A percentile compares a stretch with the other conserved stretches of the same genome.
phyloP scores from a whole-genome alignment of 30 jellyfish, hydroid and myxozoan species.

The Aurelia aurita complex sp. Pacific region DNA sequence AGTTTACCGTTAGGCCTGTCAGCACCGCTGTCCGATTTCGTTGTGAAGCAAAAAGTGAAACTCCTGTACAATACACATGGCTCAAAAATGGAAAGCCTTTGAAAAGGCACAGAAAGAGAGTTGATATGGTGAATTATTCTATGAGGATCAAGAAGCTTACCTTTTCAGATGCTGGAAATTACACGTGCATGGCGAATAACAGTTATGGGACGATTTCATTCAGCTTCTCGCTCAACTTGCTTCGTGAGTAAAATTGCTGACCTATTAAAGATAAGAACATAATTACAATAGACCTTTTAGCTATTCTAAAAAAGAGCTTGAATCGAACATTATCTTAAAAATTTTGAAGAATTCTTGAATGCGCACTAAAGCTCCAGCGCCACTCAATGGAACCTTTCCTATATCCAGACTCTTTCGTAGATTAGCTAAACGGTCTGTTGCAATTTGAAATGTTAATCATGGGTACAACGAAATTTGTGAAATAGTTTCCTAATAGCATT shows the following conservation, averaged over 20 bases:
- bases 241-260: slow-evolving; percentile 21
- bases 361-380: too few species aligned
- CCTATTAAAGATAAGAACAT: background rate
- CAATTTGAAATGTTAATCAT: too few species aligned
- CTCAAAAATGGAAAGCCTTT: slow-evolving; percentile 76
- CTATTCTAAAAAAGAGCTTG: too few species aligned
- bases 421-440: background rate
- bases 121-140: slow-evolving; percentile 9
- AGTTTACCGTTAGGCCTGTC: slow-evolving; percentile 57
- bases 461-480: too few species aligned
- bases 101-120: slow-evolving; percentile 14
- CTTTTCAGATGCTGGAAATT: slow-evolving; percentile 71
- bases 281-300: background rate
- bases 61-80: slow-evolving; percentile 76
- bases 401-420: too few species aligned
- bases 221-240: slow-evolving; percentile 72
- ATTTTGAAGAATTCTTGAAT: too few species aligned
- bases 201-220: slow-evolving; percentile 68
- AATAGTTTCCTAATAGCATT: too few species aligned
- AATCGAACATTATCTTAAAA: too few species aligned
- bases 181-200: slow-evolving; percentile 86
- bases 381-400: too few species aligned
- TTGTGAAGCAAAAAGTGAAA: slow-evolving; percentile 76
- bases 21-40: slow-evolving; percentile 62
- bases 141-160: slow-evolving; percentile 35